These are phyloP conservation scores for Guaruba guarouba DNA, from an alignment of 2,113 vertebrate genomes.

Conservation along the genomic window DNA sequence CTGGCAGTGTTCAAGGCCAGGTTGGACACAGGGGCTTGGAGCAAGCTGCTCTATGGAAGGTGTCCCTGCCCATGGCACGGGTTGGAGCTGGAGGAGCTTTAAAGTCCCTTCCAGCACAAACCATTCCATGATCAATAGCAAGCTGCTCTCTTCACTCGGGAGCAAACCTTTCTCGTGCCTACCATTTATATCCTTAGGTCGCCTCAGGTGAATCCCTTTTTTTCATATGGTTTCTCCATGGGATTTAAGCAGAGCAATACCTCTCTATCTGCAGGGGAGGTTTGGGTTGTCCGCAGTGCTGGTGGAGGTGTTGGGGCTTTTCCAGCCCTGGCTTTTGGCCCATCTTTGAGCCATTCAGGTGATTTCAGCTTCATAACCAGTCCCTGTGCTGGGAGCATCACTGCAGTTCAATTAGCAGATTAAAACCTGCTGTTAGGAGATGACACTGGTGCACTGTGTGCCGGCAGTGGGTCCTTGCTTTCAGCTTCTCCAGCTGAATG, in stretches of 20 bases:
- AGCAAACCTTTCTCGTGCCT: background rate
- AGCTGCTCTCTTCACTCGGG: fast-evolving
- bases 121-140: background rate
- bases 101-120: background rate
- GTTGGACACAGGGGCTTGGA: background rate
- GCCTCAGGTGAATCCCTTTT: background rate
- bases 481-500: background rate
- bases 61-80: background rate
- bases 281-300: background rate
- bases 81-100: background rate
- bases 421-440: background rate
- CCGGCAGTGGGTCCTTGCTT: background rate
- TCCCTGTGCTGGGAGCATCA: background rate
- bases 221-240: background rate
- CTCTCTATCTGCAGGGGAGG: background rate
- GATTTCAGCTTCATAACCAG: background rate
- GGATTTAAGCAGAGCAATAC: background rate
- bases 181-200: background rate
- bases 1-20: background rate
- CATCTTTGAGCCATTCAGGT: background rate
- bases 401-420: constrained; percentile 15
- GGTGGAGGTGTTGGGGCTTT: background rate
- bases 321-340: background rate
- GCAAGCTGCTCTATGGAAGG: background rate
- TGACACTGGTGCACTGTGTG: background rate